Evolutionary conservation across 2,113 vertebrate genomes (phyloP).

Genomic region (Sinocyclocheilus maitianheensis): DNA sequence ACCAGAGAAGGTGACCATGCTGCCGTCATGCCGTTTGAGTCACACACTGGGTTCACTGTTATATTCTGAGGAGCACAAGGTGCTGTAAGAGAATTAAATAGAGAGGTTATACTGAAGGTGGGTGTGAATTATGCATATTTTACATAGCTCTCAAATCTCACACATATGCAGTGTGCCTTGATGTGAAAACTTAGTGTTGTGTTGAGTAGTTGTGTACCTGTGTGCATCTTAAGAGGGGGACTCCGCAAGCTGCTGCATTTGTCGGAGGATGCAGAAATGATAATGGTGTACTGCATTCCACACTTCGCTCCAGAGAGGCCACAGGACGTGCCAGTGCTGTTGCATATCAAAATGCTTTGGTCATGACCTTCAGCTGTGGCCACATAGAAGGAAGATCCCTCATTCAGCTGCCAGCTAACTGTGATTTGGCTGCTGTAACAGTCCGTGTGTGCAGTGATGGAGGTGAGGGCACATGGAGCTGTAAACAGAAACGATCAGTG

Average conservation of each 20-base stretch:
- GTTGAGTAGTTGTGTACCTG: conserved; percentile 64
- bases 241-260: conserved; percentile 77
- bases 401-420: conserved; percentile 68
- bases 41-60: conserved; percentile 55
- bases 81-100: conserved; percentile 54
- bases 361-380: conserved; percentile 73
- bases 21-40: conserved; percentile 53
- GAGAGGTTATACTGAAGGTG: not conserved
- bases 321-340: conserved; percentile 69
- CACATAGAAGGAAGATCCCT: conserved; percentile 62
- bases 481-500: not conserved
- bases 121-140: not conserved
- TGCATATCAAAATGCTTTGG: conserved; percentile 64
- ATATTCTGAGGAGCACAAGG: conserved; percentile 73
- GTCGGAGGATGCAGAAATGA: conserved; percentile 72
- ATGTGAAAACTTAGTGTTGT: not conserved
- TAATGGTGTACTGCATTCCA: conserved; percentile 71
- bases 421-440: conserved; percentile 69
- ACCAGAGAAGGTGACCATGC: conserved; percentile 67
- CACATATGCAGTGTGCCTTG: no score
- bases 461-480: conserved; percentile 75
- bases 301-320: conserved; percentile 62
- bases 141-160: not conserved
- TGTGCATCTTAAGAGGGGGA: conserved; percentile 66
- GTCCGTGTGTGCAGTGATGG: conserved; percentile 56